These are phyloP conservation scores for Anastatus disparis DNA, from an alignment of 1,140 invertebrate genomes.

Conservation along the genomic window DNA sequence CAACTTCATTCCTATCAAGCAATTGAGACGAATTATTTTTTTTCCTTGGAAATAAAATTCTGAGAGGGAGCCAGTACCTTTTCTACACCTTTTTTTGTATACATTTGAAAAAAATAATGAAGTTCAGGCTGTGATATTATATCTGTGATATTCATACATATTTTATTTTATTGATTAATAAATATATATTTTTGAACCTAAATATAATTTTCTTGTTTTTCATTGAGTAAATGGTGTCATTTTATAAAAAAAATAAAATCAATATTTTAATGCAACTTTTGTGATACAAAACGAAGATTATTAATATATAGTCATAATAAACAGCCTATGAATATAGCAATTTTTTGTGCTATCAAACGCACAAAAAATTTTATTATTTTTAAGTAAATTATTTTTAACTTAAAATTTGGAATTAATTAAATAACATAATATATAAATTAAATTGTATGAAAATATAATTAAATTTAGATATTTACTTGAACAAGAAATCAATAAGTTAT, in stretches of 20 bases:
- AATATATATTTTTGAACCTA: conserved; percentile 5
- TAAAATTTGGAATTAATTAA: no score
- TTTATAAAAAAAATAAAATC: not conserved
- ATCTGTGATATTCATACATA: conserved; percentile 30
- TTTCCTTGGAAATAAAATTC: no score
- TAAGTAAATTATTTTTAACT: no score
- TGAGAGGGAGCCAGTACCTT: not conserved
- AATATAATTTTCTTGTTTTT: conserved; percentile 20
- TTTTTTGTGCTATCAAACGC: no score
- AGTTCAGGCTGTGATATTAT: conserved; percentile 7
- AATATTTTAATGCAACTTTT: not conserved
- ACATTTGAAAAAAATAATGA: not conserved
- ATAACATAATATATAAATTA: no score
- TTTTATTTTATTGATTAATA: conserved; percentile 31
- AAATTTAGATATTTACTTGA: no score
- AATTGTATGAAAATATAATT: no score
- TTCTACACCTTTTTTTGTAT: not conserved
- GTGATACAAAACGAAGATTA: not conserved
- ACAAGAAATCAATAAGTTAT: no score
- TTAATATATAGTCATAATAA: no score
- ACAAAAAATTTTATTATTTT: no score
- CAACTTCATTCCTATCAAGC: not conserved
- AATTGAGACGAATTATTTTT: not conserved
- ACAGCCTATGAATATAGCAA: no score
- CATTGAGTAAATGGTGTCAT: not conserved